These are phyloP conservation scores for Malacoctenus gilli DNA, from an alignment of 2,797 vertebrate species.

Conservation along the genomic window DNA sequence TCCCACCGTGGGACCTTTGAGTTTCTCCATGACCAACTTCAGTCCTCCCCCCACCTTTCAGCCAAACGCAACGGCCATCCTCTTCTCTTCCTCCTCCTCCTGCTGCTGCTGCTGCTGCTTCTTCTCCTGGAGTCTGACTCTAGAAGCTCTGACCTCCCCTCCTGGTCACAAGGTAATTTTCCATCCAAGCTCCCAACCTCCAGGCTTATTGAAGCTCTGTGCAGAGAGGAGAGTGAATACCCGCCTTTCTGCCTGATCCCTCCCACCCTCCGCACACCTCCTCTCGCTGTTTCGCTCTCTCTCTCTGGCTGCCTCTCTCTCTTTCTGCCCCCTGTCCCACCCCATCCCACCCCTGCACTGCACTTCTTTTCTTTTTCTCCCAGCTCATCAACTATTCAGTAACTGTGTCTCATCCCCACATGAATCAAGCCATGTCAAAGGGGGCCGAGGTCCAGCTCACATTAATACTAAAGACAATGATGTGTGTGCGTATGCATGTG, in stretches of 20 bases:
- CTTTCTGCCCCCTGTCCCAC: slow-evolving; percentile 70
- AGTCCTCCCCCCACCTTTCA: slow-evolving; percentile 54
- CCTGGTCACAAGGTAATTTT: slow-evolving; percentile 69
- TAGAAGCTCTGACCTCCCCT: slow-evolving; percentile 50
- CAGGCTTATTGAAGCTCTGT: slow-evolving; percentile 60
- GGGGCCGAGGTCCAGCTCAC: slow-evolving; percentile 64
- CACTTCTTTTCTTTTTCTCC: slow-evolving; percentile 73
- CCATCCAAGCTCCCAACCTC: slow-evolving; percentile 57
- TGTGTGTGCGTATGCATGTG: slow-evolving; percentile 12
- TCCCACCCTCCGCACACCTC: slow-evolving; percentile 34
- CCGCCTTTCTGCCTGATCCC: slow-evolving; percentile 43
- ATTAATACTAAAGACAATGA: slow-evolving; percentile 66
- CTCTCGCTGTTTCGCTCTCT: slow-evolving; percentile 28
- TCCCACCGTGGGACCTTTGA: slow-evolving; percentile 59
- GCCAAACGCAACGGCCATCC: slow-evolving; percentile 54
- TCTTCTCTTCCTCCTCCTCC: slow-evolving; percentile 19
- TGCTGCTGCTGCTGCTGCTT: slow-evolving; percentile 20
- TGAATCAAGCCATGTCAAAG: slow-evolving; percentile 78
- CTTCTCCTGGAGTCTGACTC: slow-evolving; percentile 33
- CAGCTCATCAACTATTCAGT: slow-evolving; percentile 86
- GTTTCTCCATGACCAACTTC: slow-evolving; percentile 73
- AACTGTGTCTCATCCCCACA: slow-evolving; percentile 76
- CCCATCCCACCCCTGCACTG: slow-evolving; percentile 40
- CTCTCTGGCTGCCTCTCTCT: slow-evolving; percentile 49
- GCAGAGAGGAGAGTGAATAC: slow-evolving; percentile 54